These are phyloP conservation scores for Spilosoma lubricipeda DNA, from an alignment of 2,888 invertebrate species.

Conservation along the genomic window DNA sequence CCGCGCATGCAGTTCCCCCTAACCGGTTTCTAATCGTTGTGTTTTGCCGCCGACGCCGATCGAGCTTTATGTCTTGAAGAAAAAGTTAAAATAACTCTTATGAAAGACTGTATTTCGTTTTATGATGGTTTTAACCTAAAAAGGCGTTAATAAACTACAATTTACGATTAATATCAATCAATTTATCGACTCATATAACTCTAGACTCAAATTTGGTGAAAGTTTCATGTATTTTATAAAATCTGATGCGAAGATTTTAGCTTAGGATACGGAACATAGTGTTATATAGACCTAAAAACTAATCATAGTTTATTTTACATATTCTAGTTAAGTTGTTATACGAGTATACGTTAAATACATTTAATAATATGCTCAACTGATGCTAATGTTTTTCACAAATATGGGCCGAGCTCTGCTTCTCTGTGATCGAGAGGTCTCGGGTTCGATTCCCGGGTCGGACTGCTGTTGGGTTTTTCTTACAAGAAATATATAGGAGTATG, in stretches of 20 bases:
- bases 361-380: too few relatives aligned
- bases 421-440: too few relatives aligned
- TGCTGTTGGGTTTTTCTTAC: too few relatives aligned
- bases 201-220: background rate
- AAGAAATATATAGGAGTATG: too few relatives aligned
- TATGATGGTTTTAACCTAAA: background rate
- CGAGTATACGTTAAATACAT: too few relatives aligned
- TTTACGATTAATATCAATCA: background rate
- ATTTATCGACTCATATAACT: background rate
- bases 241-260: background rate
- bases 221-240: background rate
- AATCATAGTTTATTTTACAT: background rate
- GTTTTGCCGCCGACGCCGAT: constrained; percentile 70
- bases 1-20: constrained; percentile 58
- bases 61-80: constrained; percentile 63
- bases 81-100: constrained; percentile 79
- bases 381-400: too few relatives aligned
- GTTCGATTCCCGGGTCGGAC: too few relatives aligned
- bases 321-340: background rate
- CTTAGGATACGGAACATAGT: background rate
- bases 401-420: too few relatives aligned
- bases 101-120: constrained; percentile 45
- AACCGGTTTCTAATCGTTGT: constrained; percentile 82
- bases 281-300: background rate
- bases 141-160: background rate